Conservation (phyloP, 2,888 invertebrate species). For the Campoletis raptor region DNA sequence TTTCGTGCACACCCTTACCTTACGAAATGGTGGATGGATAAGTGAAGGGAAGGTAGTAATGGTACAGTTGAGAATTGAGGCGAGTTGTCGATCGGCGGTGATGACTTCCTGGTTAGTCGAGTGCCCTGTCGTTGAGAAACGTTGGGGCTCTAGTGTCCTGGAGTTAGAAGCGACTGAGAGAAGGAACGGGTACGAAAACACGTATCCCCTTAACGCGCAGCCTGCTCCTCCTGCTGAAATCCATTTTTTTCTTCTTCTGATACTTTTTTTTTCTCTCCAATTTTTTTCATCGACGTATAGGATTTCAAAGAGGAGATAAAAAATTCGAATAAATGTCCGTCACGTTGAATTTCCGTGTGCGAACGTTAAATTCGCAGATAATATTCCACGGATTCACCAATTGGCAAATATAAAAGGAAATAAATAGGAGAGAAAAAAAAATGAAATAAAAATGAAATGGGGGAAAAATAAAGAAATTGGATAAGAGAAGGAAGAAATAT, state of each 20-base stretch:
- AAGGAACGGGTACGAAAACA: conserved; percentile 57
- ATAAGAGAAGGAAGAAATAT: background rate
- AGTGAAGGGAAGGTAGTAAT: conserved; percentile 52
- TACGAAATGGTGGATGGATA: background rate
- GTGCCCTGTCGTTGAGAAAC: conserved; percentile 62
- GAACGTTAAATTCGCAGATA: conserved; percentile 32
- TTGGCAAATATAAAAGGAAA: conserved; percentile 23
- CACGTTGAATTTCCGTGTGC: conserved; percentile 25
- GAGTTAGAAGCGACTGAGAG: conserved; percentile 2
- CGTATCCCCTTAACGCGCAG: conserved; percentile 57
- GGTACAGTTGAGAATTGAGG: conserved; percentile 75
- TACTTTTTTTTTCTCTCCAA: background rate
- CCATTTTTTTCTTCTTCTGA: background rate
- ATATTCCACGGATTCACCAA: conserved; percentile 32
- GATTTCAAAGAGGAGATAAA: conserved; percentile 5
- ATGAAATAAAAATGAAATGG: background rate
- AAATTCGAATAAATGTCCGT: conserved; percentile 8
- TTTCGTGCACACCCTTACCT: background rate
- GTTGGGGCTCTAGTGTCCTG: conserved; percentile 11
- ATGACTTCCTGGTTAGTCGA: conserved; percentile 79
- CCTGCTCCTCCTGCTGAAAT: conserved; percentile 31
- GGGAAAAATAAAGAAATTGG: background rate
- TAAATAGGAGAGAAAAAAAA: background rate
- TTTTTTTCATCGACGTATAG: background rate
- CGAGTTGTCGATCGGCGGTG: conserved; percentile 76